Percentiles rank a stretch among this genome's conserved stretches.
These are phyloP conservation scores for Dynastes hyllus DNA, from an alignment of 2,888 invertebrate species.

Conservation along the genomic window DNA sequence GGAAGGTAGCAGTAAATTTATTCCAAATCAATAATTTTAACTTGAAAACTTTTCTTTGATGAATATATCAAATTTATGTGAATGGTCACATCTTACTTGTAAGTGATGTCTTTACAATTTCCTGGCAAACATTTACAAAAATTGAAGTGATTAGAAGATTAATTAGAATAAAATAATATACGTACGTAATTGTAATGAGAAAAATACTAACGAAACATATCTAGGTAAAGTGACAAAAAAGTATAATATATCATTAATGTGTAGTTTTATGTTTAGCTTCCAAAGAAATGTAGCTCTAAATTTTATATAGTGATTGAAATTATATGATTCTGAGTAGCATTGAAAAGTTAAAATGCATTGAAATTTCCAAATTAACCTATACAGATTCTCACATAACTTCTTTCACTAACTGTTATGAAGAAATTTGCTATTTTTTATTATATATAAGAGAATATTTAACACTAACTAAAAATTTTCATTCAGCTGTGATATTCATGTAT, in stretches of 20 bases:
- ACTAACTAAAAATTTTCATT: neutral
- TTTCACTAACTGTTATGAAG: neutral
- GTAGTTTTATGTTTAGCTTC: neutral
- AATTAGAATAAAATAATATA: conserved; percentile 6
- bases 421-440: neutral
- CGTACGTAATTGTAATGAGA: neutral
- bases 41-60: too few species aligned
- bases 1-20: too few species aligned
- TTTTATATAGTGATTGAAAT: neutral
- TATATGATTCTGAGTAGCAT: neutral
- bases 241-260: neutral
- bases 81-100: conserved; percentile 14
- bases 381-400: neutral
- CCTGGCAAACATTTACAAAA: conserved; percentile 49
- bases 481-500: neutral
- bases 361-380: neutral
- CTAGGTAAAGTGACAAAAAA: conserved; percentile 1
- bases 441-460: neutral
- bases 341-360: too few species aligned
- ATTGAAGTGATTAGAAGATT: neutral
- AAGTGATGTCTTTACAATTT: conserved; percentile 20
- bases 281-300: neutral
- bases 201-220: conserved; percentile 17
- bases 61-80: too few species aligned
- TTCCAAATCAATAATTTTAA: too few species aligned